phyloP scores from a whole-genome alignment of 2,888 invertebrate genomes.

The Allolobophora icterica region DNA sequence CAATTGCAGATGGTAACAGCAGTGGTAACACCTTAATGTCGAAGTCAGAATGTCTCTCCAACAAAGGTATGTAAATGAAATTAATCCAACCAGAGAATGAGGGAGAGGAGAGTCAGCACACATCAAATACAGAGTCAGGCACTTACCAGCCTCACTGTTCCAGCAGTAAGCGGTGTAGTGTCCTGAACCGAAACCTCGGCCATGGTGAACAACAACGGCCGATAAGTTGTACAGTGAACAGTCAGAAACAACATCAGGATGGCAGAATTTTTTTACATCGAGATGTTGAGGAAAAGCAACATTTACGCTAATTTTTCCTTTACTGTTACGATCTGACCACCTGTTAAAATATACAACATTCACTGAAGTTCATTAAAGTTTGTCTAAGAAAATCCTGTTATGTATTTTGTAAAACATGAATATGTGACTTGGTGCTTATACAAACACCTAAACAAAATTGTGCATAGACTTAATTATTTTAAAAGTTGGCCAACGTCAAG shows the following conservation, averaged over 20 bases:
- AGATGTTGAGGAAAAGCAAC: conserved; percentile 59
- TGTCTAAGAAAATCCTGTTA: not conserved
- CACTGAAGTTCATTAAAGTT: not conserved
- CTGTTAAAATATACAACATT: conserved; percentile 48
- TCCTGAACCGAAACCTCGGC: conserved; percentile 63
- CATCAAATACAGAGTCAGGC: not conserved
- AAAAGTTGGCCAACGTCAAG: no score
- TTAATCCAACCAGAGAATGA: not conserved
- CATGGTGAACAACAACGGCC: conserved; percentile 64
- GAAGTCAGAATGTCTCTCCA: not conserved
- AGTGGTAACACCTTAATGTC: not conserved
- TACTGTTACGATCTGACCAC: conserved; percentile 60
- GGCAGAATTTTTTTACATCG: conserved; percentile 58
- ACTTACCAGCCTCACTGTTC: conserved; percentile 58
- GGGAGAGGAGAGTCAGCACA: not conserved
- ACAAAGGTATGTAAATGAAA: not conserved
- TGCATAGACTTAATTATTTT: not conserved
- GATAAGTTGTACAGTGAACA: conserved; percentile 54
- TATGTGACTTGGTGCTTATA: not conserved
- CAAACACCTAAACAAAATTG: not conserved
- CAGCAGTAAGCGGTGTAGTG: conserved; percentile 64
- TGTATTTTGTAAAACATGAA: not conserved
- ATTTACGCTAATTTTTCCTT: conserved; percentile 62
- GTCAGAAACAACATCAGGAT: conserved; percentile 31
- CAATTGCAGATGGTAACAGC: not conserved